Percentiles rank a stretch among this genome's conserved stretches.
phyloP scores from a whole-genome alignment of 2,113 vertebrate genomes.

The Vanacampus margaritifer region DNA sequence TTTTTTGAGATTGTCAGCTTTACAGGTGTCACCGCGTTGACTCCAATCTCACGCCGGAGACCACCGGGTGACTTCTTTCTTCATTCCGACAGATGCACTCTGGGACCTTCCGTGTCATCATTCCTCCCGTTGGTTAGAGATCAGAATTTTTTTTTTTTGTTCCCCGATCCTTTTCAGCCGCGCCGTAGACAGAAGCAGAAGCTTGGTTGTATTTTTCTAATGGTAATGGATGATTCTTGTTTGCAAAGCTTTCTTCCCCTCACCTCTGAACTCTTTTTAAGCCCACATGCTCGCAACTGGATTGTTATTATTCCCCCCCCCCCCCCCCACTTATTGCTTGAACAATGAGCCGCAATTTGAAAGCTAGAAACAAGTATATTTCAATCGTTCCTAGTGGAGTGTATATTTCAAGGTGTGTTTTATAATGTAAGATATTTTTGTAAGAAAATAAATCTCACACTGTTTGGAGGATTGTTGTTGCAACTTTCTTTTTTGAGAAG shows the following conservation, averaged over 20 bases:
- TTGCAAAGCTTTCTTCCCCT: conserved; percentile 25
- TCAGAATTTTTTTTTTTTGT: conserved; percentile 6
- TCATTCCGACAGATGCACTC: conserved; percentile 5
- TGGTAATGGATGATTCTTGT: conserved; percentile 45
- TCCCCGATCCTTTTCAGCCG: conserved; percentile 17
- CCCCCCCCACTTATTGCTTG: not conserved
- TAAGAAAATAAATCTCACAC: conserved; percentile 49
- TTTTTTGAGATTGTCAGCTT: conserved; percentile 17
- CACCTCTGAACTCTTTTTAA: conserved; percentile 12
- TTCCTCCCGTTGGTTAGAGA: not conserved
- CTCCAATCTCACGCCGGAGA: conserved; percentile 17
- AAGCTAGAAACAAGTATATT: not conserved
- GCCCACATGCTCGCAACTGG: conserved; percentile 35
- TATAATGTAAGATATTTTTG: conserved; percentile 79
- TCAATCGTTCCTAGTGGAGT: conserved; percentile 50
- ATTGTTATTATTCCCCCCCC: conserved; percentile 5
- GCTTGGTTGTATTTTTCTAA: conserved; percentile 57
- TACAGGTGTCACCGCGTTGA: conserved; percentile 38
- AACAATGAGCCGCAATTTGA: not conserved
- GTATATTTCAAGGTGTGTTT: conserved; percentile 74
- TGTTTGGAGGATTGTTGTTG: not conserved
- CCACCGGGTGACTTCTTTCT: not conserved
- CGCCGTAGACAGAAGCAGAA: not conserved
- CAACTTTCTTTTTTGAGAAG: not conserved
- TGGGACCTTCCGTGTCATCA: conserved; percentile 6